Evolutionary conservation across 2,797 vertebrate genomes (phyloP).

Genomic region (Pterois miles): DNA sequence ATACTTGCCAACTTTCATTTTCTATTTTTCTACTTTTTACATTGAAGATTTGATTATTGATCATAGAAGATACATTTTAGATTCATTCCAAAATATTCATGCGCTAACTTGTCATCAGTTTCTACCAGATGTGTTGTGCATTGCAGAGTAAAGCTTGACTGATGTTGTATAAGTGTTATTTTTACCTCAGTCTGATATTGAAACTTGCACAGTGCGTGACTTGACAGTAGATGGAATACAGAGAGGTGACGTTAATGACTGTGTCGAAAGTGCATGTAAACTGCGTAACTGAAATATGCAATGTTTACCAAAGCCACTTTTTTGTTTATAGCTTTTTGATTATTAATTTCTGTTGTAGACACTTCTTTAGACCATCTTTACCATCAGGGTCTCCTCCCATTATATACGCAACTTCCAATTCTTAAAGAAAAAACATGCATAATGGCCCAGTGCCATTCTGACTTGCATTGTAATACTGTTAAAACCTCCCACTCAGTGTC

Average conservation of each 20-base stretch:
- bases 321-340: background rate
- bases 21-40: too few species aligned
- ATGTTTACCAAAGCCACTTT: background rate
- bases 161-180: background rate
- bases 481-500: background rate
- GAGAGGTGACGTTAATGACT: background rate
- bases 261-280: background rate
- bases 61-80: too few species aligned
- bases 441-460: background rate
- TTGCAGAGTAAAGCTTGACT: background rate
- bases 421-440: background rate
- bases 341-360: background rate
- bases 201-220: background rate
- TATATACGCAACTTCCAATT: background rate
- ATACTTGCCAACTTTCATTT: fast-evolving
- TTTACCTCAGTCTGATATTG: background rate
- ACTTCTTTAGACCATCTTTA: background rate
- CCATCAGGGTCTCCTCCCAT: background rate
- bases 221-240: background rate
- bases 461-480: background rate
- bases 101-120: background rate
- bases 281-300: background rate
- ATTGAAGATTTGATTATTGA: too few species aligned
- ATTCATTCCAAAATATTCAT: background rate
- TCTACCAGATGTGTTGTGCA: background rate